Evolutionary conservation across 2,888 invertebrate genomes (phyloP).

Genomic region (Lamellibrachia columna): DNA sequence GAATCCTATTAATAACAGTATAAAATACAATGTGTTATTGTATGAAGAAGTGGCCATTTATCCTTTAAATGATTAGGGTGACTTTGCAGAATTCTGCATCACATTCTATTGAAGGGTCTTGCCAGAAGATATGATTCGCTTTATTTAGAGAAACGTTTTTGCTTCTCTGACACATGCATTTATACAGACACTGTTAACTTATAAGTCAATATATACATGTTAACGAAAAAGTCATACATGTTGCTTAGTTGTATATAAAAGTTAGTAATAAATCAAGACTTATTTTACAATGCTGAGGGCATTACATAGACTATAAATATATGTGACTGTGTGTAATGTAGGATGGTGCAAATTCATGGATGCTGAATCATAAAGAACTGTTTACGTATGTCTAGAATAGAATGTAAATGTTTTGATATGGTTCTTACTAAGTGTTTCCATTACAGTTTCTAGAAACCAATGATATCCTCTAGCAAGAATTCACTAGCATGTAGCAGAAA

Average conservation of each 20-base stretch:
- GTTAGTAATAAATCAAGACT: background rate
- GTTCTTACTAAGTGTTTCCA: background rate
- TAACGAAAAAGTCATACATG: background rate
- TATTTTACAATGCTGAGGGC: background rate
- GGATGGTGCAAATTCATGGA: background rate
- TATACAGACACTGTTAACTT: background rate
- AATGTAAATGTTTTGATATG: background rate
- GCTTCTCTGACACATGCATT: background rate
- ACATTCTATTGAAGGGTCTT: background rate
- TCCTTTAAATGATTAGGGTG: too few relatives aligned
- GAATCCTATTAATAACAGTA: background rate
- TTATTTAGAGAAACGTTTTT: background rate
- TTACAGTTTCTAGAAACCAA: background rate
- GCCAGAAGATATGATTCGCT: background rate
- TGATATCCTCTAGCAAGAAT: background rate
- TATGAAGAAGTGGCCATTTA: too few relatives aligned
- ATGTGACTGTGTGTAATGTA: background rate
- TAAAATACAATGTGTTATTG: background rate
- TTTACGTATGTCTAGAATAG: background rate
- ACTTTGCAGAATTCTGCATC: background rate
- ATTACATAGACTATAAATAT: background rate
- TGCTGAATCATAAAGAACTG: background rate
- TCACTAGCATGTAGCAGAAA: background rate
- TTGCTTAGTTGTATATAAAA: background rate
- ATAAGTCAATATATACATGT: background rate